A percentile compares a stretch with the other conserved stretches of the same genome.
Conservation (phyloP, 1,140 invertebrate genomes). For the Rhizoglyphus robini region DNA sequence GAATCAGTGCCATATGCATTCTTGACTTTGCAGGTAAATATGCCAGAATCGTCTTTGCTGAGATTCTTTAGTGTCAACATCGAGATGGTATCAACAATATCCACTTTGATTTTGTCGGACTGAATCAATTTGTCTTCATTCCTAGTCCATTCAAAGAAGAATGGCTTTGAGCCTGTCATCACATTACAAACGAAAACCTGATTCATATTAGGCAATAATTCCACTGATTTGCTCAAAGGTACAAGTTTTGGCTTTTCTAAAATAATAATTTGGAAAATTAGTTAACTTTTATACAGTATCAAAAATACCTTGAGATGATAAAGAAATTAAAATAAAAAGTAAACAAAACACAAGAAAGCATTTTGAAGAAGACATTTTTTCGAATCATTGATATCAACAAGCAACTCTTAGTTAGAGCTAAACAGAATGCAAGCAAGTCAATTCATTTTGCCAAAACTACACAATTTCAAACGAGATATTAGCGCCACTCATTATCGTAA, state of each 20-base stretch:
- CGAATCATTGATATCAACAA: background rate
- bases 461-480: background rate
- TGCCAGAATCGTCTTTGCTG: background rate
- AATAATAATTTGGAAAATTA: background rate
- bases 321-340: too few relatives aligned
- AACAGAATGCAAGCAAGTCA: background rate
- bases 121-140: background rate
- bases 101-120: background rate
- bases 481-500: background rate
- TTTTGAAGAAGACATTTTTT: too few relatives aligned
- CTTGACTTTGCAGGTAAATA: background rate
- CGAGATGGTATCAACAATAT: background rate
- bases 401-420: background rate
- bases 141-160: background rate
- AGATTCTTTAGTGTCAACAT: background rate
- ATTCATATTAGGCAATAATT: background rate
- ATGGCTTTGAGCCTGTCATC: background rate
- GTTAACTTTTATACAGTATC: background rate
- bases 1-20: conserved; percentile 13
- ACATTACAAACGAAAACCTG: background rate
- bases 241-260: background rate
- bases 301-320: too few relatives aligned
- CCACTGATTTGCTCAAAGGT: background rate
- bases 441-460: background rate
- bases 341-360: too few relatives aligned